Conservation (phyloP, 2,797 vertebrate genomes). For the Leptodactylus fallax region DNA sequence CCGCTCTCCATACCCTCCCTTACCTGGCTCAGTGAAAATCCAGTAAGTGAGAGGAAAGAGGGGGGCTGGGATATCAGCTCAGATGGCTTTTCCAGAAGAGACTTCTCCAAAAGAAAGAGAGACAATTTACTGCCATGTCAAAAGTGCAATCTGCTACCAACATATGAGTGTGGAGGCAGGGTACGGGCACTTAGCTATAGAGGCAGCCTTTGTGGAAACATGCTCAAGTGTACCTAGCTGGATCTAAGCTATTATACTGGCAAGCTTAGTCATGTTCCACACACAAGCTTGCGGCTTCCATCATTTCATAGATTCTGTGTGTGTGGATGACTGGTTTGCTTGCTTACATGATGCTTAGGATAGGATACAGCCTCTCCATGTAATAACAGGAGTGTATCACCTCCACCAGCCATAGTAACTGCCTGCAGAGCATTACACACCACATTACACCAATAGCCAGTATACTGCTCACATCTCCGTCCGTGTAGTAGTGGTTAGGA, state of each 20-base stretch:
- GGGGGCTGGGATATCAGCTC: constrained; percentile 87
- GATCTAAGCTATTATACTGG: not conserved
- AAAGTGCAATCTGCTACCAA: constrained; percentile 26
- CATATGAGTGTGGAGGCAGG: not conserved
- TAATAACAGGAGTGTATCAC: too few species aligned
- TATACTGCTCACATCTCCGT: too few species aligned
- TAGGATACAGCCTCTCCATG: too few species aligned
- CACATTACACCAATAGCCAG: too few species aligned
- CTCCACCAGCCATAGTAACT: too few species aligned
- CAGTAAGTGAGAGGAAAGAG: constrained; percentile 88
- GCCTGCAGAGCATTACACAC: too few species aligned
- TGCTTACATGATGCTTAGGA: too few species aligned
- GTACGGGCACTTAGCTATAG: not conserved
- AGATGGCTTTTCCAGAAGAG: constrained; percentile 87
- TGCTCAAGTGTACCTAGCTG: not conserved
- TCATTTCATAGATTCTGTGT: too few species aligned
- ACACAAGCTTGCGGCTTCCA: not conserved
- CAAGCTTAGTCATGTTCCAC: not conserved
- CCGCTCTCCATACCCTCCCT: constrained; percentile 34
- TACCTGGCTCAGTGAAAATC: constrained; percentile 94
- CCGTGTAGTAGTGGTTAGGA: too few species aligned
- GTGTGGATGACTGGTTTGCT: too few species aligned
- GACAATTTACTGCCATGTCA: constrained; percentile 45
- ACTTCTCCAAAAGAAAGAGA: constrained; percentile 80
- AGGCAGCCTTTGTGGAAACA: not conserved